phyloP scores from a whole-genome alignment of 2,113 vertebrate genomes.

The Bothrops jararaca region DNA sequence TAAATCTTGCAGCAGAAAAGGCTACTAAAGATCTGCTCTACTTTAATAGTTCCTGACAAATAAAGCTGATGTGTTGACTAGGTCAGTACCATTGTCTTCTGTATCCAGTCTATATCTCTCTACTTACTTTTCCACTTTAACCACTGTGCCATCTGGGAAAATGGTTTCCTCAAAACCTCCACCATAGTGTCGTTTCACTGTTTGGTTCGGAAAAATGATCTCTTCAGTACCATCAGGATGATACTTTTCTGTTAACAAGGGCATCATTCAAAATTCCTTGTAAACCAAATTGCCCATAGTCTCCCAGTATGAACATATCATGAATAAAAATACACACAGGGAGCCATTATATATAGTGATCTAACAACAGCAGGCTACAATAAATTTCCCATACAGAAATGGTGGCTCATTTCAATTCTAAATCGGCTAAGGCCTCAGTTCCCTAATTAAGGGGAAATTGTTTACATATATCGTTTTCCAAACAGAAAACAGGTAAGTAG shows the following conservation, averaged over 20 bases:
- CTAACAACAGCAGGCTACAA: not conserved
- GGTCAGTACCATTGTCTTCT: not conserved
- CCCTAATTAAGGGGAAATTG: not conserved
- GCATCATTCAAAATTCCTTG: not conserved
- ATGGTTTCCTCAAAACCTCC: constrained; percentile 69
- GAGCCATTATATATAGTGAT: no score
- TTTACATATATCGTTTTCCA: not conserved
- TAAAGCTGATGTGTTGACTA: not conserved
- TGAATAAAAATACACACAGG: not conserved
- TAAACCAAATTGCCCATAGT: not conserved
- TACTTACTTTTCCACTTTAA: constrained; percentile 71
- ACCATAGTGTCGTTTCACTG: constrained; percentile 59
- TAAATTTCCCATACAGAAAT: not conserved
- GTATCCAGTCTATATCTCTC: not conserved
- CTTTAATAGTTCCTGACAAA: not conserved
- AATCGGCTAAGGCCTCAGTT: not conserved
- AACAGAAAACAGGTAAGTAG: not conserved
- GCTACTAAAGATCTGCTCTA: not conserved
- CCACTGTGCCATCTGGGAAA: constrained; percentile 74
- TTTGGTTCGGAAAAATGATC: constrained; percentile 74
- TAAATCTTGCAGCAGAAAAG: not conserved
- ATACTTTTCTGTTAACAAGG: constrained; percentile 69
- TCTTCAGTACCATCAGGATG: constrained; percentile 70
- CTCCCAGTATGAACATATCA: not conserved
- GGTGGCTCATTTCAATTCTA: not conserved